Evolutionary conservation across 37 sponge, comb jelly and placozoan species (phyloP).

Genomic region (Bolinopsis microptera): DNA sequence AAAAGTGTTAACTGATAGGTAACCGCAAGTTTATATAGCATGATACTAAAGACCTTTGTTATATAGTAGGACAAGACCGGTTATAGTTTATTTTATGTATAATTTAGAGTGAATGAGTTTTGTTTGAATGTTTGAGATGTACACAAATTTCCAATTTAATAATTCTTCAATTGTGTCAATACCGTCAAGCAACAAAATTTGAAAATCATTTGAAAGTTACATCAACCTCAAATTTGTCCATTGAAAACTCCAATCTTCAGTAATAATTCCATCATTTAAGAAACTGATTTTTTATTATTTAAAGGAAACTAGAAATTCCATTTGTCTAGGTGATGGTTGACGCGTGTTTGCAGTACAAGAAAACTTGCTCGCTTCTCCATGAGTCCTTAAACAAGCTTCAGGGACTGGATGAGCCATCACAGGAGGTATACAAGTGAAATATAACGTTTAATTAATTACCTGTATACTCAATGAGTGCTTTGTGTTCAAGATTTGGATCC

Average conservation of each 20-base stretch:
- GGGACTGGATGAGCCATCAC: background rate
- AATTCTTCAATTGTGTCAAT: background rate
- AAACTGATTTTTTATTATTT: no score
- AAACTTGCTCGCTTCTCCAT: background rate
- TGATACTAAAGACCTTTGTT: background rate
- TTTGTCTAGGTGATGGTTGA: background rate
- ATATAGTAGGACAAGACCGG: background rate
- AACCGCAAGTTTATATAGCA: background rate
- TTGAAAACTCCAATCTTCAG: no score
- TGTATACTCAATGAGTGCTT: no score
- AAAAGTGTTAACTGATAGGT: no score
- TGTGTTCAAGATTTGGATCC: no score
- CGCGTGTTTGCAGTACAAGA: constrained; percentile 56
- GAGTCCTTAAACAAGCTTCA: background rate
- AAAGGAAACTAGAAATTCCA: no score
- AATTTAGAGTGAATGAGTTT: background rate
- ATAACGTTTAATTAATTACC: no score
- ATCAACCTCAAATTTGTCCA: no score
- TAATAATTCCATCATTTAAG: no score
- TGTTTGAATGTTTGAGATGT: background rate
- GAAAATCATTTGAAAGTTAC: no score
- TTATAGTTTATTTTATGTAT: background rate
- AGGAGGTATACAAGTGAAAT: no score
- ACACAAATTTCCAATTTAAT: background rate
- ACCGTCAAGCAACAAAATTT: no score